These are phyloP conservation scores for Erethizon dorsatum DNA, from an alignment of 2,797 vertebrate species.

Conservation along the genomic window DNA sequence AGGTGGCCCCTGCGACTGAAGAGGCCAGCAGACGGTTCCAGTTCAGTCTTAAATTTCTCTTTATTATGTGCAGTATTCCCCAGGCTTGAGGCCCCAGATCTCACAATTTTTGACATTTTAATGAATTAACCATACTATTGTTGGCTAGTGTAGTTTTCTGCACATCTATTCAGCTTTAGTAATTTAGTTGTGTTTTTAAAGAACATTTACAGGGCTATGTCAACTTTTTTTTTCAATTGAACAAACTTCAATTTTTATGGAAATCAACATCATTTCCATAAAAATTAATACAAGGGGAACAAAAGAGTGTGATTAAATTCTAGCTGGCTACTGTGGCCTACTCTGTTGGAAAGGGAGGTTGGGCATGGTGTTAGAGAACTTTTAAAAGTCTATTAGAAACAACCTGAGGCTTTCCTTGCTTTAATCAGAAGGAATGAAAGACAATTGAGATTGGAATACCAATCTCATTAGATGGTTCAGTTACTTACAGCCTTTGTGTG, in stretches of 20 bases:
- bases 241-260: not conserved
- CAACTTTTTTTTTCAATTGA: not conserved
- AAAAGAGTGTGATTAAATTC: constrained; percentile 16
- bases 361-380: not conserved
- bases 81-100: not conserved
- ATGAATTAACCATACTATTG: not conserved
- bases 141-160: constrained; percentile 15
- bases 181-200: constrained; percentile 12
- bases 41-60: constrained; percentile 16
- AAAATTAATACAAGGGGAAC: constrained; percentile 57
- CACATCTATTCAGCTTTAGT: constrained; percentile 31
- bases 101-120: constrained; percentile 11
- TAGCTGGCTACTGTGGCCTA: not conserved
- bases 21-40: not conserved
- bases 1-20: accelerated
- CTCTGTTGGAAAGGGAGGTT: constrained; percentile 29
- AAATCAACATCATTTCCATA: constrained; percentile 62
- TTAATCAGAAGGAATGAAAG: constrained; percentile 56
- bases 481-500: constrained; percentile 17
- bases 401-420: not conserved
- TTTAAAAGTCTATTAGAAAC: constrained; percentile 33
- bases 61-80: not conserved
- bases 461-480: not conserved
- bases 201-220: not conserved
- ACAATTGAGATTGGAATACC: constrained; percentile 2